Evolutionary conservation across 2,113 vertebrate species (phyloP), one percentile per base, ranked within the genome.

Genomic region (Poeciliopsis retropinna): DNA sequence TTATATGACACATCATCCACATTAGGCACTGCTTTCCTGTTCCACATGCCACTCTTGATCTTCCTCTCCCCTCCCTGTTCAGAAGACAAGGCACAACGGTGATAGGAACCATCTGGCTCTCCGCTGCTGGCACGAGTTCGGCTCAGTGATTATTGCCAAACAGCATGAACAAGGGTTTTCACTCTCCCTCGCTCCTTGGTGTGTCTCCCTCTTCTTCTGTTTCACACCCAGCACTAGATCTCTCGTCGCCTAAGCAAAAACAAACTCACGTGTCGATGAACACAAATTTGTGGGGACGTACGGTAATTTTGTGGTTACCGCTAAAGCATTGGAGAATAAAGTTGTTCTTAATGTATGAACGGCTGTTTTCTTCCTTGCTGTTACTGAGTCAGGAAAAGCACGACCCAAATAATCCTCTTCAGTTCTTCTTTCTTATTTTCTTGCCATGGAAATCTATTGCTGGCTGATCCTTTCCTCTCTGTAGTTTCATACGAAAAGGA

Each of bases 31-130:
- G 83, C 78, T 84, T 83, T 72, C 69, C 80, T 81, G 83, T 87
- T 86, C 87, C 89, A 82, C 87, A 83, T 75, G 84, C 87, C 88
- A 89, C 85, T 89, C 85, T 80, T 85, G 85, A 86, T 87, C 82
- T 85, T 65, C 73, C 79, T 88, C 85, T 85, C 86, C 72, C 86
- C 83, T 81, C 84, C 81, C 85, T 8, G 54, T 87, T 90, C 88
- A 85, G 87, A 88, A 92, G 89, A 88, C 85, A 83, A 67, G 67
- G 86, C 87, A 80, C 78, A 68, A 79, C 67, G 71, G 73, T 85
- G 90, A 93, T 83, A 90, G 87, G 83, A 77, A 90, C 92, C 92
- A 93, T 93, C 91, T 93, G 92, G 90, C 88, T 62, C 86, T 80
- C 83, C 82, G 44, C 84, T 84, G 77, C 72, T 92, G 88, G 89